phyloP scores from a whole-genome alignment of 2,113 vertebrate species.

The Nettapus auritus region DNA sequence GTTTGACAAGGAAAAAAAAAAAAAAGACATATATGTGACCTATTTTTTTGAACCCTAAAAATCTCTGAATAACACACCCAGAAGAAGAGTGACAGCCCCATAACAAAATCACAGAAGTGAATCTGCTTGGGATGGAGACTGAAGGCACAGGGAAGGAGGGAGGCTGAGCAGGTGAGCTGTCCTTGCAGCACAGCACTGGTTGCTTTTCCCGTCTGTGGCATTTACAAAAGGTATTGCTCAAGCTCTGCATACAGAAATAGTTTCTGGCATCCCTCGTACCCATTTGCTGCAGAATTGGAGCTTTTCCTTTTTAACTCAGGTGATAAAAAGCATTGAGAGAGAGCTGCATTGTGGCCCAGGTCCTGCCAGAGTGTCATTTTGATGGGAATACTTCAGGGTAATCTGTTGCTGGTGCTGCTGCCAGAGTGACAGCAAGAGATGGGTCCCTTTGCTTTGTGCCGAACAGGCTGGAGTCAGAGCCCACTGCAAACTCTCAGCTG shows the following conservation, averaged over 20 bases:
- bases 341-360: background rate
- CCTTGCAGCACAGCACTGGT: background rate
- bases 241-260: background rate
- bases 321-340: background rate
- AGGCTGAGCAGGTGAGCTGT: background rate
- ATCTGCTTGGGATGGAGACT: background rate
- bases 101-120: background rate
- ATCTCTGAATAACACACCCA: background rate
- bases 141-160: background rate
- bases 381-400: background rate
- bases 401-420: background rate
- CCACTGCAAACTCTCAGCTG: background rate
- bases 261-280: background rate
- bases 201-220: background rate
- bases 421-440: fast-evolving
- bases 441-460: background rate
- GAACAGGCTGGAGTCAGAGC: background rate
- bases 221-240: background rate
- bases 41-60: background rate
- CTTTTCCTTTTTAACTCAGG: background rate
- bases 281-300: background rate
- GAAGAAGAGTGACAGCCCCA: background rate
- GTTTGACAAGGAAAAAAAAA: background rate
- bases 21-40: background rate
- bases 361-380: background rate